Evolutionary conservation across 2,888 invertebrate species (phyloP).

Genomic region (Apotomis capreana): DNA sequence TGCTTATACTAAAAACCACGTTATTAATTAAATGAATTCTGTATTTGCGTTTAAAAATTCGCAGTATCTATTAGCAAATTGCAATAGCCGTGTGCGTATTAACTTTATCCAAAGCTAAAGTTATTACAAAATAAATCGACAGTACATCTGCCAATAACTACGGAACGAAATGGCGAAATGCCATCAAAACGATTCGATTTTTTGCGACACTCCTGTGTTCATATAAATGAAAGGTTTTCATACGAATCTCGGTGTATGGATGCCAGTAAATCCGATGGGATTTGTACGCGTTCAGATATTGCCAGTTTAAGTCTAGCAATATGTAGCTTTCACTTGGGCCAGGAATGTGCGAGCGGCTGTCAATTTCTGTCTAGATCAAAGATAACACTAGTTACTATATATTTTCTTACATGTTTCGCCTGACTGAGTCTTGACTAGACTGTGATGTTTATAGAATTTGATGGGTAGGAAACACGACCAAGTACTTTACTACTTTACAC

Average conservation of each 20-base stretch:
- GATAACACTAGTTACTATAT: too few species aligned
- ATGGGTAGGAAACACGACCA: too few species aligned
- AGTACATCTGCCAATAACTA: not conserved
- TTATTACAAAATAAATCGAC: conserved; percentile 20
- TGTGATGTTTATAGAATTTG: too few species aligned
- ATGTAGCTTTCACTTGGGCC: conserved; percentile 2
- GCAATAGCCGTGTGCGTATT: conserved; percentile 8
- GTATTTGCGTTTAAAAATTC: not conserved
- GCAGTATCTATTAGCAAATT: conserved; percentile 14
- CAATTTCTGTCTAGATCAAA: not conserved
- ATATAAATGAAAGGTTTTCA: conserved; percentile 21
- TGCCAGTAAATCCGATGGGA: conserved; percentile 10
- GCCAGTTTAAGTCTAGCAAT: conserved; percentile 3
- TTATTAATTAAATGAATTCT: not conserved
- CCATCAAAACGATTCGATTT: conserved; percentile 13
- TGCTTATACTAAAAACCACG: not conserved
- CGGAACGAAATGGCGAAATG: conserved; percentile 10
- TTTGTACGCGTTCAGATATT: conserved; percentile 9
- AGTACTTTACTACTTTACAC: too few species aligned
- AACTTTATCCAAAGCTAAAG: conserved; percentile 6
- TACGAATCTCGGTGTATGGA: conserved; percentile 3
- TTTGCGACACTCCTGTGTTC: conserved; percentile 14
- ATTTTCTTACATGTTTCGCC: too few species aligned
- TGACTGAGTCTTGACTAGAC: too few species aligned
- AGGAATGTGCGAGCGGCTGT: not conserved